Base-by-base conservation (phyloP, 2,888 invertebrate species). In the Tipula unca region DNA sequence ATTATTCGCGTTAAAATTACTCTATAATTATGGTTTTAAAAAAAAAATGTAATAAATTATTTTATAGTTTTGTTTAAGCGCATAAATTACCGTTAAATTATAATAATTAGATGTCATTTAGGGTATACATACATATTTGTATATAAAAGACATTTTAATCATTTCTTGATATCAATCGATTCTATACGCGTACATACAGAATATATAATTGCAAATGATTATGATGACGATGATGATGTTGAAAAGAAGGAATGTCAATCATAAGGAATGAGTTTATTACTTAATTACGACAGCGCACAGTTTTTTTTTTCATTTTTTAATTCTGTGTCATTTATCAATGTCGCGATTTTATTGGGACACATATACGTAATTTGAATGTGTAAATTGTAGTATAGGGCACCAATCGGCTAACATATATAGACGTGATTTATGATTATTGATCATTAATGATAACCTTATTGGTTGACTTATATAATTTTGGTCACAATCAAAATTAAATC, bases 101-200 rank as follows among this genome's bases (percentile, higher is more conserved):
- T 25, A 69, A 69, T 69, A 69, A 69, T 69, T 69, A 69, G 69
- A 69, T 69, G 69, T 69, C 69, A 69, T 69, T 69, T 69, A 69
- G 69, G 25, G 48, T 48, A 69, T 25, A 69, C 6, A 17, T 54
- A 17, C 17, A 1, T 48, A 17, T 48, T 48, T 48, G 48, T n/a
- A 54, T 54, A 6, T 4, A 10, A 25, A 13, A 69, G 25, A 69
- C 10, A 48, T 48, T 48, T 48, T 48, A 69, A 69, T 69, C 69
- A 25, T 69, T 25, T 20, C 10, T 25, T 69, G 25, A 69, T 69
- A 69, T 69, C 69, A 69, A 69, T 25, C 69, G 69, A 69, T 6
- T 69, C 0, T 69, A 20, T 69, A 25, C 69, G 69, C 69, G 69
- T 25, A n/a, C n/a, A n/a, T n/a, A n/a, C n/a, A n/a, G n/a, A n/a